These are phyloP conservation scores for Calliopsis andreniformis DNA, from an alignment of 1,140 invertebrate genomes.

Conservation along the genomic window DNA sequence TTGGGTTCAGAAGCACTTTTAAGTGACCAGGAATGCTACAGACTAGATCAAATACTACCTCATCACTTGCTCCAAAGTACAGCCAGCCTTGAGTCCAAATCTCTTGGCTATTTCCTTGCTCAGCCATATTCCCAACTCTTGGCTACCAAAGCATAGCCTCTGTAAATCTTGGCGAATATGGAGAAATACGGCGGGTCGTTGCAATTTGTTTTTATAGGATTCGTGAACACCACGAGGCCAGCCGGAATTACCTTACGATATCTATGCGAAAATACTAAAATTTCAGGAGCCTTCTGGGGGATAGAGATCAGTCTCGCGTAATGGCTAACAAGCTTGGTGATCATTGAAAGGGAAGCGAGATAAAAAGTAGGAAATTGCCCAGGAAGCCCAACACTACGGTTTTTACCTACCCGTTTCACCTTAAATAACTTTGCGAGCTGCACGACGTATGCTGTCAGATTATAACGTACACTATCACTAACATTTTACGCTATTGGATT, in stretches of 20 bases:
- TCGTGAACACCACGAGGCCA: constrained; percentile 24
- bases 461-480: no score
- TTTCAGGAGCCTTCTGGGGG: constrained; percentile 39
- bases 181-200: constrained; percentile 53
- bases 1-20: no score
- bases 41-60: no score
- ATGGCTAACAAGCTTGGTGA: constrained; percentile 64
- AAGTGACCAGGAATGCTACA: no score
- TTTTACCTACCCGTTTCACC: constrained; percentile 50
- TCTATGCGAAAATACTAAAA: constrained; percentile 54
- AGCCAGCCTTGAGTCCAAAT: no score
- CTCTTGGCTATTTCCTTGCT: not conserved
- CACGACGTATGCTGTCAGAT: not conserved
- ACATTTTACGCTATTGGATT: no score
- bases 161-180: constrained; percentile 57
- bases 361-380: constrained; percentile 36
- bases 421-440: constrained; percentile 64
- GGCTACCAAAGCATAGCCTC: constrained; percentile 15
- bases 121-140: constrained; percentile 4
- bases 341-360: constrained; percentile 42
- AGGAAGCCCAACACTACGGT: constrained; percentile 52
- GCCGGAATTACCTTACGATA: constrained; percentile 55
- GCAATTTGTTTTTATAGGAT: constrained; percentile 66
- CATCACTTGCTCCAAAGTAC: no score
- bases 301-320: constrained; percentile 62